Percentiles rank a stretch among this genome's conserved stretches.
Conservation (phyloP, 1,140 invertebrate genomes). For the Drosophila miranda region DNA sequence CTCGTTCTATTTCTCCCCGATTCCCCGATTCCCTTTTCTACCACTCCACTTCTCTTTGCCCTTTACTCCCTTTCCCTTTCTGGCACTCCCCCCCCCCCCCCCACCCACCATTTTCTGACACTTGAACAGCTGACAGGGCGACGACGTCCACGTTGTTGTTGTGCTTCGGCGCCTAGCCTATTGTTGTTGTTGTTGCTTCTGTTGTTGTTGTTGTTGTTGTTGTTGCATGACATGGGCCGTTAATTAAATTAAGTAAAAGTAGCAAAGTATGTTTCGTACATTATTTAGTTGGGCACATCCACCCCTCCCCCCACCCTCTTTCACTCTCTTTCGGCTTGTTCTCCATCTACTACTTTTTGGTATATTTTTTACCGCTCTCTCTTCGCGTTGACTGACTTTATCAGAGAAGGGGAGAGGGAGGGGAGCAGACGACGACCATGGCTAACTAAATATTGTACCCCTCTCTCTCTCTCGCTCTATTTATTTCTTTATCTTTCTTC, state of each 20-base stretch:
- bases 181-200: slow-evolving; percentile 7
- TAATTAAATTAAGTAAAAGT: slow-evolving; percentile 81
- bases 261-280: slow-evolving; percentile 74
- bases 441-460: no score
- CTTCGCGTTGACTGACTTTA: slow-evolving; percentile 38
- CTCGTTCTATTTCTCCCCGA: no score
- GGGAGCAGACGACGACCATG: background rate
- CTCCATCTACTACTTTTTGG: background rate
- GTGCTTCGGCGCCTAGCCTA: background rate
- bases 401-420: slow-evolving; percentile 24
- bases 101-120: slow-evolving; percentile 29
- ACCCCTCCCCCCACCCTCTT: background rate
- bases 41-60: background rate
- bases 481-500: no score
- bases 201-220: background rate
- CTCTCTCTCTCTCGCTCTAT: no score
- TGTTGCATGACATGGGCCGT: slow-evolving; percentile 61
- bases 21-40: background rate
- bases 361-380: slow-evolving; percentile 6
- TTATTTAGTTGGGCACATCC: slow-evolving; percentile 44
- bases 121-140: slow-evolving; percentile 73
- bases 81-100: no score
- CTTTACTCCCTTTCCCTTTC: no score
- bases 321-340: background rate
- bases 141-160: slow-evolving; percentile 25